Evolutionary conservation across 2,113 vertebrate species (phyloP).

Genomic region (Setophaga kirtlandii): DNA sequence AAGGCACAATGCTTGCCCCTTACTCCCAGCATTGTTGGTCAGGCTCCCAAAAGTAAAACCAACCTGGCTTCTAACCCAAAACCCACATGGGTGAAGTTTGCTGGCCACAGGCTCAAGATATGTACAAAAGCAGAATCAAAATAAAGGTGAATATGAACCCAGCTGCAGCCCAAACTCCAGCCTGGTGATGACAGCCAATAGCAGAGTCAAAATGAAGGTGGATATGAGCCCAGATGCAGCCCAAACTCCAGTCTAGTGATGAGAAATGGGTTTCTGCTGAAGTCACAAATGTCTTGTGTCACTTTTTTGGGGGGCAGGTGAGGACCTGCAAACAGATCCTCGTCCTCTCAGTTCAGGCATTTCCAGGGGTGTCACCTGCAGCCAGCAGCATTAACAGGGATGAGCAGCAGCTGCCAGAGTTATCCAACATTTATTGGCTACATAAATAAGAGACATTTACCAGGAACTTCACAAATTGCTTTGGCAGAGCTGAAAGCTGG

Average conservation of each 20-base stretch:
- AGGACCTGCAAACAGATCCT: background rate
- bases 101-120: background rate
- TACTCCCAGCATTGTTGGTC: background rate
- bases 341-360: background rate
- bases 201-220: background rate
- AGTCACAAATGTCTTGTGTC: background rate
- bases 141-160: background rate
- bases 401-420: background rate
- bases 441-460: slow-evolving; percentile 4
- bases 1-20: background rate
- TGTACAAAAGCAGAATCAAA: rapidly evolving
- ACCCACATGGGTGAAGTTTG: background rate
- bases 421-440: slow-evolving; percentile 43
- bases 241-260: background rate
- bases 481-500: slow-evolving; percentile 47
- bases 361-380: background rate
- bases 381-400: background rate
- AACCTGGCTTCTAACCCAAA: background rate
- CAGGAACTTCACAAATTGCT: background rate
- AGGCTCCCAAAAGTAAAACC: background rate
- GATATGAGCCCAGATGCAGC: background rate
- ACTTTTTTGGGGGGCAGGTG: background rate
- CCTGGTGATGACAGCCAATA: no score
- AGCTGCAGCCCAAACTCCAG: no score
- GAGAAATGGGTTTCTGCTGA: background rate